Base-by-base conservation (phyloP, 2,113 vertebrate genomes). In the Nanorana parkeri region DNA sequence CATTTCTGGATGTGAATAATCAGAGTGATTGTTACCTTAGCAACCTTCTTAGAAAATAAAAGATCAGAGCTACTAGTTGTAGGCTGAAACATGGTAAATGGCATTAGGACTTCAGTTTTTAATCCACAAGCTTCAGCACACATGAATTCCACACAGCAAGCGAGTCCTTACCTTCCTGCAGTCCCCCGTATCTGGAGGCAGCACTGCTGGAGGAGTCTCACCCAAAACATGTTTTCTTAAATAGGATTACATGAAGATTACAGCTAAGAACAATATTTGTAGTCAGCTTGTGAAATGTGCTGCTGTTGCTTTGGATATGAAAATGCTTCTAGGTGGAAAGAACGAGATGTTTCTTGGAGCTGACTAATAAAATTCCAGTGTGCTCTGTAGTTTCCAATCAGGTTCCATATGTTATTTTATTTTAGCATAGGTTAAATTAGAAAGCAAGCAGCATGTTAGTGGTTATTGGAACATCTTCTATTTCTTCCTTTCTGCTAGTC, bases 191-290 rank as follows among this genome's bases (percentile, higher is more conserved):
- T 28, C 36, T 32, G 24, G 51, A 55, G 19, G 51, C 69, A 28
- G 69, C 51, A 28, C 69, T 56, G 69, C 21, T 23, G 68, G 68
- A 71, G 51, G 29, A 75, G 56, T 61, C 55, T 75, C 56, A 41
- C 72, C 71, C 32, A 75, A 47, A 29, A 75, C 71, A 75, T 75
- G 19, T n/a, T 15, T 24, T 55, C 68, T 51, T n/a, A 56, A 75
- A 47, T 32, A 60, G 72, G 72, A 75, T 75, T 75, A 75, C 72
- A 75, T 61, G 56, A 75, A 75, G 72, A 75, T 75, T 75, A 75
- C 55, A 36, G 72, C 20, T 60, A 75, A 75, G 72, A 75, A 75
- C 72, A 75, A 75, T 75, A 75, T 75, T 75, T 55, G 55, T 74
- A 74, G 71, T 74, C 71, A 60, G 71, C 54, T 74, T 74, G 71